Percentiles rank a stretch among this genome's conserved stretches.
Evolutionary conservation across 2,113 vertebrate genomes (phyloP).

Genomic region (Thunnus thynnus): DNA sequence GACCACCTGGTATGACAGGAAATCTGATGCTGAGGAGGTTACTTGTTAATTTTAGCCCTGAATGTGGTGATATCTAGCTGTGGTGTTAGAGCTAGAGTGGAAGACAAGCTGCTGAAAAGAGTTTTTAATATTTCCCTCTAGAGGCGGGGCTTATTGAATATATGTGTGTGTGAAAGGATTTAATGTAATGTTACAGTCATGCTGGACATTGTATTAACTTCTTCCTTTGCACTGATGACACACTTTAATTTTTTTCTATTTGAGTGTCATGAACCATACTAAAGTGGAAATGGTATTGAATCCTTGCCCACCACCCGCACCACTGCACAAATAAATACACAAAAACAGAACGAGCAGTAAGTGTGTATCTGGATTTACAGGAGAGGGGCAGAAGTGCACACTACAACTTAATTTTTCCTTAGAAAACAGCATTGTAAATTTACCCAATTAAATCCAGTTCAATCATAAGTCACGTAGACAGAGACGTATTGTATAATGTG

Average conservation of each 20-base stretch:
- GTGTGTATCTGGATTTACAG: background rate
- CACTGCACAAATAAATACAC: background rate
- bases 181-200: background rate
- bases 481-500: background rate
- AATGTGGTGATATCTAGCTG: background rate
- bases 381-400: too few species aligned
- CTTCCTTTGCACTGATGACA: background rate
- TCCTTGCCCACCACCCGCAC: background rate
- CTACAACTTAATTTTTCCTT: too few species aligned
- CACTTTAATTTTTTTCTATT: background rate
- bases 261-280: background rate
- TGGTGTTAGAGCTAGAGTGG: background rate
- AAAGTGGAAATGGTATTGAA: background rate
- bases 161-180: background rate
- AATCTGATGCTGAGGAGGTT: background rate
- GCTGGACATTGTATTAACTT: background rate
- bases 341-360: background rate
- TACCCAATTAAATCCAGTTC: background rate
- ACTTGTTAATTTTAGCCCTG: background rate
- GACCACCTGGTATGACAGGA: background rate
- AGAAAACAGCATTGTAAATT: background rate
- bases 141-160: conserved; percentile 45
- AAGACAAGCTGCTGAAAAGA: background rate
- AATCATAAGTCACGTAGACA: background rate
- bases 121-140: conserved; percentile 21